A percentile compares a stretch with the other conserved stretches of the same genome.
phyloP scores from a whole-genome alignment of 2,797 vertebrate species.

The Pangasius sanitwongsei region DNA sequence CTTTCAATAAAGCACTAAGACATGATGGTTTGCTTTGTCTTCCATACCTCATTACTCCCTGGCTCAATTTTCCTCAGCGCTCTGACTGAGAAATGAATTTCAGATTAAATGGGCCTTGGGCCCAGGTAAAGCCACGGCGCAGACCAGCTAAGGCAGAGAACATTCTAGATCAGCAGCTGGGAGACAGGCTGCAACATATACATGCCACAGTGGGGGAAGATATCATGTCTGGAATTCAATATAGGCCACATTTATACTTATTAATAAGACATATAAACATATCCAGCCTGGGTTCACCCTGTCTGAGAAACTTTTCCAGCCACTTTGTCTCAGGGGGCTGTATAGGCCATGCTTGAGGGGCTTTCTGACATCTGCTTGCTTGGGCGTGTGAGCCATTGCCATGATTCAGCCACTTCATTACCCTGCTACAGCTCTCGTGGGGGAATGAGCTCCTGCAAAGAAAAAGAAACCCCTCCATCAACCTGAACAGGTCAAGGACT shows the following conservation, averaged over 20 bases:
- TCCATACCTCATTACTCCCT: slow-evolving; percentile 51
- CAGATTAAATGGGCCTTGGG: slow-evolving; percentile 30
- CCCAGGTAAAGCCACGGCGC: slow-evolving; percentile 4
- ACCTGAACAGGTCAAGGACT: slow-evolving; percentile 41
- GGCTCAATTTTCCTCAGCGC: slow-evolving; percentile 8
- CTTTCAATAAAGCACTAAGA: slow-evolving; percentile 33
- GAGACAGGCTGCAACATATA: slow-evolving; percentile 32
- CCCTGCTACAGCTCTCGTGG: slow-evolving; percentile 39
- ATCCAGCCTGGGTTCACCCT: slow-evolving; percentile 34
- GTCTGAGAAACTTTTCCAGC: slow-evolving; percentile 45
- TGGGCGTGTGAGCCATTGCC: slow-evolving; percentile 51
- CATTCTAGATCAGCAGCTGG: slow-evolving; percentile 36
- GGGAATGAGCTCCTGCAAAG: slow-evolving; percentile 37
- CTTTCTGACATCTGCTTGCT: slow-evolving; percentile 54
- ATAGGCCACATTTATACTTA: slow-evolving; percentile 43
- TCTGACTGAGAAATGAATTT: slow-evolving; percentile 36
- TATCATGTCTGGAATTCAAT: slow-evolving; percentile 45
- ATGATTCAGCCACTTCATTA: slow-evolving; percentile 52
- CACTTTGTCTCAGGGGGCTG: slow-evolving; percentile 43
- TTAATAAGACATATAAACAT: slow-evolving; percentile 53
- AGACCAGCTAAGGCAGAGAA: slow-evolving; percentile 28
- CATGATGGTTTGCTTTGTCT: slow-evolving; percentile 39
- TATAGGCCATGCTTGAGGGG: slow-evolving; percentile 42
- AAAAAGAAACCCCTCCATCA: slow-evolving; percentile 38
- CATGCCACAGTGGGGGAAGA: background rate